phyloP scores from a whole-genome alignment of 2,797 vertebrate genomes.

The Epinephelus coioides region DNA sequence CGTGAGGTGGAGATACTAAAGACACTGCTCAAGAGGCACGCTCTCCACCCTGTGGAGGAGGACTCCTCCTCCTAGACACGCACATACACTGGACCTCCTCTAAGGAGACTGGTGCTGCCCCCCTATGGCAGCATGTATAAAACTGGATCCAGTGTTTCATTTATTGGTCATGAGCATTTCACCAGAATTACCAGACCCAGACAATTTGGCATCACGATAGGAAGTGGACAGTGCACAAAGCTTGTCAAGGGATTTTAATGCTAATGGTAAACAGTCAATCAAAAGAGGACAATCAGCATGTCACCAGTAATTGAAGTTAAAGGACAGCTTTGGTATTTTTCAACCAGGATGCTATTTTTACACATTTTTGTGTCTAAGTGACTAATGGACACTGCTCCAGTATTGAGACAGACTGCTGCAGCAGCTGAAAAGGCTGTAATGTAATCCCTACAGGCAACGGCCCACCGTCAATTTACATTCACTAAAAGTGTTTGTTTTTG shows the following conservation, averaged over 20 bases:
- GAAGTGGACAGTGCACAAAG: conserved; percentile 13
- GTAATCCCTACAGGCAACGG: too few species aligned
- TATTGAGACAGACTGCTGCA: too few species aligned
- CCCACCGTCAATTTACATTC: too few species aligned
- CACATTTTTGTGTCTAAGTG: too few species aligned
- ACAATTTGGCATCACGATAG: conserved; percentile 8
- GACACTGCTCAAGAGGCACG: conserved; percentile 84
- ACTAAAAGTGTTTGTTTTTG: too few species aligned
- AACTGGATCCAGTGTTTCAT: conserved; percentile 30
- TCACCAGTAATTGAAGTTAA: background rate
- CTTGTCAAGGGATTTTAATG: background rate
- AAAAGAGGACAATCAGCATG: too few species aligned
- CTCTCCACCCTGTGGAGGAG: conserved; percentile 83
- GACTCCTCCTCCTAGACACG: conserved; percentile 82
- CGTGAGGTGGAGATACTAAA: conserved; percentile 84
- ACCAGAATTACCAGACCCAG: conserved; percentile 16
- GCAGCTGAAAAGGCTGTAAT: too few species aligned
- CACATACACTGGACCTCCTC: conserved; percentile 9
- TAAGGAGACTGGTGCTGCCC: conserved; percentile 55
- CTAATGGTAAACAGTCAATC: too few species aligned
- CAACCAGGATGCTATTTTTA: too few species aligned
- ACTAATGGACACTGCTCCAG: too few species aligned
- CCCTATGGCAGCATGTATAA: conserved; percentile 42
- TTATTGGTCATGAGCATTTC: conserved; percentile 41
- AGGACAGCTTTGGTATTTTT: too few species aligned